These are phyloP conservation scores for Neopipo cinnamomea DNA, from an alignment of 2,113 vertebrate species.

Conservation along the genomic window DNA sequence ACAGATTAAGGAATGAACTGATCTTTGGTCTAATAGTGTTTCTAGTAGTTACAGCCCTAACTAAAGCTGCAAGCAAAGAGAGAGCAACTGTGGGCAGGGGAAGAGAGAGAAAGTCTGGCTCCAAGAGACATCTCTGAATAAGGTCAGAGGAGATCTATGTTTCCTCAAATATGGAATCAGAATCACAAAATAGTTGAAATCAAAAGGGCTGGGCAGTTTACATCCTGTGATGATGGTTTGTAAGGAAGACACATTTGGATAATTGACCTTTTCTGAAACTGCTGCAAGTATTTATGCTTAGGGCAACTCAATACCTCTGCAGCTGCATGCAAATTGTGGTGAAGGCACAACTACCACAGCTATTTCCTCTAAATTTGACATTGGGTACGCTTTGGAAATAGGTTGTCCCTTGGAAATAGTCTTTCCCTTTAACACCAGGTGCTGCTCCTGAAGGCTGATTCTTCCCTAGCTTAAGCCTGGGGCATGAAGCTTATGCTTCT, in stretches of 20 bases:
- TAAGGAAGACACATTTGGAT: neutral
- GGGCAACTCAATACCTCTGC: neutral
- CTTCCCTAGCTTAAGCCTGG: neutral
- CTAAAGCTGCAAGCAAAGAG: neutral
- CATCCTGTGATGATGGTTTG: neutral
- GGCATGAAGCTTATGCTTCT: neutral
- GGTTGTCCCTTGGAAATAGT: no score
- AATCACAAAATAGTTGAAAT: accelerated
- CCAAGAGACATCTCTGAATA: neutral
- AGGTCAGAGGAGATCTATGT: neutral
- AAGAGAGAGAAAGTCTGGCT: neutral
- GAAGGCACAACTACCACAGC: neutral
- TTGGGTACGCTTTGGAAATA: neutral
- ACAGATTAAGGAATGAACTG: neutral
- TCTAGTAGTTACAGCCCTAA: neutral
- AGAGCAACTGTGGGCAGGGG: neutral
- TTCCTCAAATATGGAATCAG: neutral
- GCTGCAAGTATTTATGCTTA: neutral
- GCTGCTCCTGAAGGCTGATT: neutral
- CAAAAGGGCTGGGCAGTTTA: neutral
- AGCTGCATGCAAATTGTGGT: neutral
- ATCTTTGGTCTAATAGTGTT: neutral
- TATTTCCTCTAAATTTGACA: neutral
- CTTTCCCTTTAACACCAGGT: neutral
- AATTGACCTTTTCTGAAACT: neutral